These are phyloP conservation scores for Rhimphoctona megacephalus DNA, from an alignment of 2,888 invertebrate genomes.

Conservation along the genomic window DNA sequence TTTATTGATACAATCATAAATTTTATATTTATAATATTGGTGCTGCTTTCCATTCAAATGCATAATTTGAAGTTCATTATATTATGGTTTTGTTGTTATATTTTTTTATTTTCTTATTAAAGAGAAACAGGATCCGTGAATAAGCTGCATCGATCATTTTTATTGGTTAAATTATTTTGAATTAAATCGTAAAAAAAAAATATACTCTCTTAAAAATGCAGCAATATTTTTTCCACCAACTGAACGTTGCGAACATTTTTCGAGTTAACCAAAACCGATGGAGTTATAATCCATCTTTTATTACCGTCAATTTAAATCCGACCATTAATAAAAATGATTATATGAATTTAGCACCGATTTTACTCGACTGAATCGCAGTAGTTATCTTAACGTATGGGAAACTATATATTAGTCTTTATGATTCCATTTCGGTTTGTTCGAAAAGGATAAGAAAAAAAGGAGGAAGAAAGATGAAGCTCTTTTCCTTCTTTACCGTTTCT, in stretches of 20 bases:
- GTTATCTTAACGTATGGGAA: not conserved
- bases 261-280: not conserved
- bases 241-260: not conserved
- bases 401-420: constrained; percentile 11
- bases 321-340: constrained; percentile 3
- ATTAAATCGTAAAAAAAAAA: not conserved
- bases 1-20: not conserved
- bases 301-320: constrained; percentile 9
- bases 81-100: too few relatives aligned
- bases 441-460: not conserved
- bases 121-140: too few relatives aligned
- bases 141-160: not conserved
- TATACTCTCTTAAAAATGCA: not conserved
- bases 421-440: constrained; percentile 15
- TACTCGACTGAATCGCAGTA: not conserved
- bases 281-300: constrained; percentile 17
- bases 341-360: not conserved
- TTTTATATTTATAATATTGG: not conserved
- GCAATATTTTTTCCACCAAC: not conserved
- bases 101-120: too few relatives aligned
- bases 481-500: constrained; percentile 2
- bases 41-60: not conserved
- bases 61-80: too few relatives aligned
- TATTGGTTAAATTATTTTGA: not conserved
- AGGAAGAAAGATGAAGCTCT: not conserved